Evolutionary conservation across 2,888 invertebrate species (phyloP), one percentile per base, ranked within the genome.

Genomic region (Yponomeuta plumbellus): DNA sequence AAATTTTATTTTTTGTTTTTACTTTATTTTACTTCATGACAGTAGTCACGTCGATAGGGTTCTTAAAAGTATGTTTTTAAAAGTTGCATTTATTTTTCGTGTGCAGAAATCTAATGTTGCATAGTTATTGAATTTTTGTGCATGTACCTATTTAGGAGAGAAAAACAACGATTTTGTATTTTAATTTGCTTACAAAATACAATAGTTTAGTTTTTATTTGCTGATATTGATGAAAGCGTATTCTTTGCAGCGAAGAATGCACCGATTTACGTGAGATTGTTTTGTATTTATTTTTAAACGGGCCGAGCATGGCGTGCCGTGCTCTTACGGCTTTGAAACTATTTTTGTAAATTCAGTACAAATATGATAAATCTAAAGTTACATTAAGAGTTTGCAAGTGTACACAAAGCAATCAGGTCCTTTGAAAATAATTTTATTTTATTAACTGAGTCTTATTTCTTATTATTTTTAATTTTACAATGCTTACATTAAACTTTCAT

Each of bases 71-170:
- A 59, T 52, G 65, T 66, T 65, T 44, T 63, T 22, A n/a, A 71
- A 73, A 76, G 76, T 81, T 86, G 87, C 88, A 88, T 88, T 88
- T 88, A 88, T 81, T 75, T 76, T 79, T 76, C 81, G 80, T 83
- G 81, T 76, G 74, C 70, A 69, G 67, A 73, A 74, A 74, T 74
- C 73, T 71, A 34, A 72, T 80, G 73, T 74, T 74, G 76, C 71
- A 73, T 69, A 77, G 74, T 76, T 74, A 77, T 75, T 76, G 71
- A 70, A 74, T 75, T 77, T 76, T 61, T 4, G 75, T 74, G 81
- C 81, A 82, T 84, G 85, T 74, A n/a, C n/a, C n/a, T n/a, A 73
- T 69, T 52, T 52, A 52, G 4, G 44, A 52, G 17, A 34, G 44
- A 17, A 70, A 76, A 80, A 86, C 83, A 84, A 85, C 82, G 83